Base-by-base conservation (phyloP, 2,113 vertebrate species). In the Morone saxatilis region DNA sequence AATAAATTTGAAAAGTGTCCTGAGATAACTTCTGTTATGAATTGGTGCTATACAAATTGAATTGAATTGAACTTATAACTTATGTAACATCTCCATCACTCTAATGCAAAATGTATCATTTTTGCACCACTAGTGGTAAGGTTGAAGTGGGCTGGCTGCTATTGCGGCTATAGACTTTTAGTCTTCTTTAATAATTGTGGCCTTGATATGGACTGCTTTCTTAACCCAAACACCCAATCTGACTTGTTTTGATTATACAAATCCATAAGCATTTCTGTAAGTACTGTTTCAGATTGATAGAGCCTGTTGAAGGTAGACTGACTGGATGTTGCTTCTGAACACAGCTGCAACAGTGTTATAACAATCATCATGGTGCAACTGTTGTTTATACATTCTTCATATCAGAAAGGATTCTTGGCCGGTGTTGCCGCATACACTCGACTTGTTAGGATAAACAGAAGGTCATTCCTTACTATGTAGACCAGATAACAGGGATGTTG, bases 371-470 rank as follows among this genome's bases (percentile, higher is more conserved):
- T 47, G 36, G 36, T 81, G 65, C 67, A 56, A 54, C 68, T 75
- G 48, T 65, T 91, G 83, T 87, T 87, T 89, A 85, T 65, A 66
- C 71, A 84, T 78, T 87, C 53, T 53, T 83, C 31, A 54, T 71
- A 53, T 74, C 77, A 78, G 72, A 43, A 25, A 41, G 47, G 61
- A 83, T 76, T 88, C 67, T 76, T 66, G 61, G 76, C 74, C 17
- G 3, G 31, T 62, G 40, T 77, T 76, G 68, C 63, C 53, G 47
- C 9, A 13, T 59, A 47, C 25, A 48, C 62, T 17, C 4, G 17
- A 59, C 53, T 70, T 65, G 57, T 89, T 51, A 63, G 50, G 48
- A 48, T 66, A 88, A 85, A 86, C 82, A 88, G 56, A 81, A 51
- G 40, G 65, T 86, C 69, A 59, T 54, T 76, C 53, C 65, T 67